Conservation (phyloP, 1,140 invertebrate genomes). For the Trichonephila inaurata region DNA sequence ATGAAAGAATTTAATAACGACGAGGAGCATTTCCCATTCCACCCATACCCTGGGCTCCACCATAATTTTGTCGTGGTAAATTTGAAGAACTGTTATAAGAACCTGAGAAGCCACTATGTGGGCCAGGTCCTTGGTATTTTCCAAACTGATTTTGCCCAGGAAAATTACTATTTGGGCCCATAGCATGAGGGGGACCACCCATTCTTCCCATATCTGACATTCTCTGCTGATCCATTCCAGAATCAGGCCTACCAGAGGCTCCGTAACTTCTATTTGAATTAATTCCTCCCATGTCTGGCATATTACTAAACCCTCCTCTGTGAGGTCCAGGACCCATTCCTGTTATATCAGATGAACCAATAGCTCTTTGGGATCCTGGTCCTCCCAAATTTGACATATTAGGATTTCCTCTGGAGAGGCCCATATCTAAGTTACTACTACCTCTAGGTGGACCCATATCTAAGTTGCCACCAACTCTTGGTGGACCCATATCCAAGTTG, state of each 20-base stretch:
- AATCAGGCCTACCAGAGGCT: background rate
- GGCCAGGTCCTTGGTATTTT: conserved; percentile 50
- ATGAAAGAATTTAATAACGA: conserved; percentile 34
- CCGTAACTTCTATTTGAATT: background rate
- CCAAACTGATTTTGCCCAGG: conserved; percentile 47
- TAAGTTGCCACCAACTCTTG: background rate
- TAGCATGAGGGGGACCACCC: conserved; percentile 16
- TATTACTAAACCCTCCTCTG: background rate
- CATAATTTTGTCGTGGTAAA: conserved; percentile 48
- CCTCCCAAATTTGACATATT: conserved; percentile 40
- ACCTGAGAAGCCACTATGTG: conserved; percentile 27
- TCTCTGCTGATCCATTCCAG: background rate
- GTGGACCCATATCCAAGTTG: background rate
- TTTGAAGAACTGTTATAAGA: conserved; percentile 44
- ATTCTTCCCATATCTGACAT: conserved; percentile 41
- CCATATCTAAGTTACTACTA: background rate
- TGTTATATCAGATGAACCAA: background rate
- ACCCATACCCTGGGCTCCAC: conserved; percentile 43
- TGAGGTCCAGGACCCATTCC: background rate
- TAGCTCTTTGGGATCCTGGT: background rate
- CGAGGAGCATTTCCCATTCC: conserved; percentile 58
- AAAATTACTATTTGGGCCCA: conserved; percentile 34
- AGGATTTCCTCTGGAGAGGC: conserved; percentile 22
- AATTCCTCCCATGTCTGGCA: background rate
- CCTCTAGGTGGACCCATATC: conserved; percentile 1